phyloP scores from a whole-genome alignment of 2,797 vertebrate genomes.

The Masticophis lateralis region DNA sequence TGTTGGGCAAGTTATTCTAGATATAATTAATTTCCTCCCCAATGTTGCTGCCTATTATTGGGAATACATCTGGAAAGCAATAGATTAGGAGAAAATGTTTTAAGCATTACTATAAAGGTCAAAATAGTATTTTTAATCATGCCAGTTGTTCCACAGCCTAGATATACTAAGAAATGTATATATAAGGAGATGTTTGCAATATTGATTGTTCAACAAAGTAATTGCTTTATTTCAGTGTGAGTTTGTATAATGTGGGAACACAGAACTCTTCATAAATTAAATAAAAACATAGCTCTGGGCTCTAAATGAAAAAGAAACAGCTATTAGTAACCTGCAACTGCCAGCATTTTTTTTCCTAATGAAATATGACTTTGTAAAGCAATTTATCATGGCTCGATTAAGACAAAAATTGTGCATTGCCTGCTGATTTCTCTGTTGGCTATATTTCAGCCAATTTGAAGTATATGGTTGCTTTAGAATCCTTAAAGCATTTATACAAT shows the following conservation, averaged over 20 bases:
- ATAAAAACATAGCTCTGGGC: neutral
- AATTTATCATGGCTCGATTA: neutral
- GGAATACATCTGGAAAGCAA: neutral
- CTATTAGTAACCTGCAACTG: neutral
- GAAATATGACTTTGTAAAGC: neutral
- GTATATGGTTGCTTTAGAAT: neutral
- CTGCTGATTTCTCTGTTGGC: conserved; percentile 2
- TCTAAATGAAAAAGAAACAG: conserved; percentile 1
- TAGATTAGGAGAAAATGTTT: neutral
- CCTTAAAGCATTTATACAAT: neutral
- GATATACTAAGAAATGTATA: neutral
- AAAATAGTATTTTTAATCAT: conserved; percentile 32
- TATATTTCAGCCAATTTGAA: neutral
- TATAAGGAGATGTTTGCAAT: conserved; percentile 1
- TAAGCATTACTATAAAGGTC: neutral
- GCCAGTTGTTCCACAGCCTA: conserved; percentile 19
- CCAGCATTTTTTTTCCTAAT: neutral
- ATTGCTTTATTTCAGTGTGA: conserved; percentile 10
- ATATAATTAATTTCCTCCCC: neutral
- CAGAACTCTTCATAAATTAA: neutral
- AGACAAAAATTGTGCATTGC: neutral
- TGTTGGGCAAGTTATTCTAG: neutral
- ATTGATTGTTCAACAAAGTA: conserved; percentile 21
- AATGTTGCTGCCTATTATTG: neutral
- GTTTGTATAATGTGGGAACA: conserved; percentile 8